Evolutionary conservation across 2,797 vertebrate species (phyloP), one percentile per base, ranked within the genome.

Genomic region (Melanotaenia trifasciata): DNA sequence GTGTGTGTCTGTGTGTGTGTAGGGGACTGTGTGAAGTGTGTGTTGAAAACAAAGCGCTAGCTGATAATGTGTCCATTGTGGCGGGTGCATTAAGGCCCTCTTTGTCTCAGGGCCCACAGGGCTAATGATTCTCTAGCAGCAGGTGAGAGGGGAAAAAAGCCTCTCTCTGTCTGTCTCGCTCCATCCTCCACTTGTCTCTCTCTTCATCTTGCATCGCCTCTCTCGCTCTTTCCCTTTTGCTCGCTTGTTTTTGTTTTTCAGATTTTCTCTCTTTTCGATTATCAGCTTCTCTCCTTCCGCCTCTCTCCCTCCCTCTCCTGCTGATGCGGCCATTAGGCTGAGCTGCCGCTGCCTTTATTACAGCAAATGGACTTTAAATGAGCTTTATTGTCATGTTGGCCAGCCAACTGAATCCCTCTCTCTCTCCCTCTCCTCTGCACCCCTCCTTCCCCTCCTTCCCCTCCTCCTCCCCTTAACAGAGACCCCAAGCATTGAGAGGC

Each of bases 41-140:
- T 90, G 91, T 90, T 95, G 95, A 95, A 97, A 97, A 98, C 96
- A 97, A 96, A 93, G 94, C 91, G 66, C 88, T 90, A 90, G 94
- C 96, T 96, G 95, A 95, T 95, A 95, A 90, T 95, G 95, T 94
- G 94, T 94, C 96, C 95, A 96, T 98, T 98, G 96, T 98, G 95
- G 93, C 89, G 90, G 92, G 90, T 95, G 95, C 96, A 97, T 96
- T 96, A 96, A 95, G 90, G 92, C 89, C 90, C 93, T 95, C 96
- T 97, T 97, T 97, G 96, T 98, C 97, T 96, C 90, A 91, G 90
- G 95, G 94, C 93, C 92, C 95, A 94, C 96, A 96, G 96, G 96
- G 96, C 96, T 97, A 98, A 98, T 98, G 95, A 96, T 97, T 97
- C 96, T 96, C 95, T 96, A 97, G 97, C 96, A 97, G 96, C 96